phyloP scores from a whole-genome alignment of 2,113 vertebrate genomes.

The Saimiri boliviensis region DNA sequence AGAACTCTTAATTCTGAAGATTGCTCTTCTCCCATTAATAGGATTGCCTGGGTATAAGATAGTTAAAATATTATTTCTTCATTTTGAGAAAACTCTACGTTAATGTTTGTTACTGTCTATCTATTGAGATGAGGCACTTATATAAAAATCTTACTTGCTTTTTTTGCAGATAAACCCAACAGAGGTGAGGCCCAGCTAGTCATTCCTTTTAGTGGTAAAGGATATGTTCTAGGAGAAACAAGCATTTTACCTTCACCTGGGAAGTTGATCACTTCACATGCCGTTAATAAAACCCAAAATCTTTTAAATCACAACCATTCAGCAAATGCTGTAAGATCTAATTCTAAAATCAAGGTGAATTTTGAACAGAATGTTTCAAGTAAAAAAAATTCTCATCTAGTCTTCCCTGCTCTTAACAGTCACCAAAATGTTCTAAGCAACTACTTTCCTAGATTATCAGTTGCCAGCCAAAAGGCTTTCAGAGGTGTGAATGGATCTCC shows the following conservation, averaged over 20 bases:
- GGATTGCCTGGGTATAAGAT: not conserved
- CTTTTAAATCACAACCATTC: conserved; percentile 28
- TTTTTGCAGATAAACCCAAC: conserved; percentile 81
- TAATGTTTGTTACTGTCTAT: not conserved
- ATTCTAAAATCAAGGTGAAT: conserved; percentile 66
- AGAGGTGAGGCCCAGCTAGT: conserved; percentile 80
- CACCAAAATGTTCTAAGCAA: conserved; percentile 63
- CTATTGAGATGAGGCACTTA: not conserved
- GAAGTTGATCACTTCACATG: conserved; percentile 45
- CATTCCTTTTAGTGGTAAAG: conserved; percentile 92
- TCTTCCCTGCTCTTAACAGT: not conserved
- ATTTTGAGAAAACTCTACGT: not conserved
- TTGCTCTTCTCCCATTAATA: not conserved
- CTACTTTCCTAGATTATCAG: conserved; percentile 83
- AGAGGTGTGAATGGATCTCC: conserved; percentile 87
- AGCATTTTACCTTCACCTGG: conserved; percentile 49
- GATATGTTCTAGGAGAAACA: conserved; percentile 87
- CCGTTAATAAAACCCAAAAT: conserved; percentile 11
- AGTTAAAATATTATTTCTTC: not conserved
- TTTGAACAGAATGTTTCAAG: conserved; percentile 13
- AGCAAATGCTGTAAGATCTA: not conserved
- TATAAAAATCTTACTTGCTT: not conserved
- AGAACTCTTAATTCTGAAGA: not conserved
- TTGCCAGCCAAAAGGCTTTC: conserved; percentile 83
- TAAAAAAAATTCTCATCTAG: not conserved